Evolutionary conservation across 2,888 invertebrate species (phyloP).

Genomic region (Polydrusus tereticollis): DNA sequence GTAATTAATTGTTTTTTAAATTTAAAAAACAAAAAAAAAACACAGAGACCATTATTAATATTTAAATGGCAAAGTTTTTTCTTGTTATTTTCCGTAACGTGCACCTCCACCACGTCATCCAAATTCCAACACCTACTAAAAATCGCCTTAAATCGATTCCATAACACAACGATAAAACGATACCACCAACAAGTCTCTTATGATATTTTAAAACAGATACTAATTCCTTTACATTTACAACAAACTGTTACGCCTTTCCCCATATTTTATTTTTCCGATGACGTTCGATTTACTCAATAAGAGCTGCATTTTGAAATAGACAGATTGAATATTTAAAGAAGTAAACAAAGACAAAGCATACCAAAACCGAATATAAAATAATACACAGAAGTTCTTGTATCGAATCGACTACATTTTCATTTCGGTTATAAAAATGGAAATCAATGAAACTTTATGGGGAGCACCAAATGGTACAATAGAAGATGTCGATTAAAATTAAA

Average conservation of each 20-base stretch:
- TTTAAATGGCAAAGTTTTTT: no score
- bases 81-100: no score
- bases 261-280: background rate
- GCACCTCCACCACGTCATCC: no score
- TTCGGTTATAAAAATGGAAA: slow-evolving; percentile 20
- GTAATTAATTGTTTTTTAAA: no score
- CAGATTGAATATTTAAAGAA: no score
- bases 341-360: background rate
- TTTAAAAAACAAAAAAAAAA: no score
- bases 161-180: background rate
- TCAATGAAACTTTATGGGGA: slow-evolving; percentile 21
- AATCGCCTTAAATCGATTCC: background rate
- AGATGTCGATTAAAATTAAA: slow-evolving; percentile 20
- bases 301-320: background rate
- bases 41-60: no score
- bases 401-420: background rate
- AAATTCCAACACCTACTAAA: background rate
- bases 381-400: no score
- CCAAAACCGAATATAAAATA: no score
- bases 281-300: background rate
- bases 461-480: slow-evolving; percentile 32
- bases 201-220: background rate
- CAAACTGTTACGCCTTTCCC: background rate
- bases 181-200: background rate
- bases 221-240: background rate